A percentile compares a stretch with the other conserved stretches of the same genome.
Evolutionary conservation across 2,888 invertebrate species (phyloP).

Genomic region (Epinotia demarniana): DNA sequence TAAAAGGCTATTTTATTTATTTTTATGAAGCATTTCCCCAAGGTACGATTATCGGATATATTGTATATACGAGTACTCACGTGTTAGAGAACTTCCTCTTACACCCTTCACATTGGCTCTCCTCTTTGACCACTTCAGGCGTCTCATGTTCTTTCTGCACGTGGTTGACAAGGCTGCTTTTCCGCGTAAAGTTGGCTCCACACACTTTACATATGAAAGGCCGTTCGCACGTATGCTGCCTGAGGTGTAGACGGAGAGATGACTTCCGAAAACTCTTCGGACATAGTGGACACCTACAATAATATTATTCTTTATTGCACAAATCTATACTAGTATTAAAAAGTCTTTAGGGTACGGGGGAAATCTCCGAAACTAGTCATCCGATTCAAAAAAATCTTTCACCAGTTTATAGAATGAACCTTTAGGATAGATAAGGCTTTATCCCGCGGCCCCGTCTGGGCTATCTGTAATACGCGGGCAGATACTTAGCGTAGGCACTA

Average conservation of each 20-base stretch:
- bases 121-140: conserved; percentile 51
- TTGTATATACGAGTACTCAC: conserved; percentile 59
- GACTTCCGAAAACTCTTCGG: conserved; percentile 86
- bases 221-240: conserved; percentile 90
- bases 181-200: conserved; percentile 86
- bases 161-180: conserved; percentile 87
- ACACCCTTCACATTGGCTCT: conserved; percentile 61
- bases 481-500: too few relatives aligned
- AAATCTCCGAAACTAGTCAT: too few relatives aligned
- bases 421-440: too few relatives aligned
- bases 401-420: too few relatives aligned
- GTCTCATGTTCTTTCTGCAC: conserved; percentile 77
- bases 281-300: conserved; percentile 86
- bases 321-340: too few relatives aligned
- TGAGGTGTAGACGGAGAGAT: conserved; percentile 88
- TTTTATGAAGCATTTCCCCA: not conserved
- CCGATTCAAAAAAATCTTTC: too few relatives aligned
- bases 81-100: conserved; percentile 62
- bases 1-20: too few relatives aligned
- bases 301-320: not conserved
- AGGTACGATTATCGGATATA: not conserved
- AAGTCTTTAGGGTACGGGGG: too few relatives aligned
- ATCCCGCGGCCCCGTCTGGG: too few relatives aligned
- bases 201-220: conserved; percentile 88
- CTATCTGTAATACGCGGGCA: too few relatives aligned